These are phyloP conservation scores for Pseudolaguvia tuberculata DNA, from an alignment of 2,113 vertebrate species.

Conservation along the genomic window DNA sequence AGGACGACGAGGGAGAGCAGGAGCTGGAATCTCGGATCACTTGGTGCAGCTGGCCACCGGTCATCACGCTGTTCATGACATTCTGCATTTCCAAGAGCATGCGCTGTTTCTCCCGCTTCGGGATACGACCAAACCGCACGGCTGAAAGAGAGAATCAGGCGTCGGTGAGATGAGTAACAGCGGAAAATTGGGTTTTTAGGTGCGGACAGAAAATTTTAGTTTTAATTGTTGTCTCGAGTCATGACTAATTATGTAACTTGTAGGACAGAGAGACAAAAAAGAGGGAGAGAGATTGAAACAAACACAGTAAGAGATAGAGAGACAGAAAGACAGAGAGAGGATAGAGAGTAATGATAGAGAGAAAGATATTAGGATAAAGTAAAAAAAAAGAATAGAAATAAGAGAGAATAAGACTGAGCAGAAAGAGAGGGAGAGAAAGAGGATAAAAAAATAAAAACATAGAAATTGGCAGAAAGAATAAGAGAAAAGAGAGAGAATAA, in stretches of 20 bases:
- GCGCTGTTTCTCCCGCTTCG: constrained; percentile 94
- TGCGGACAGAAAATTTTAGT: background rate
- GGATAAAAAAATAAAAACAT: no score
- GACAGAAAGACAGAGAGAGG: no score
- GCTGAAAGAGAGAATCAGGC: constrained; percentile 65
- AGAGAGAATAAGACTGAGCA: no score
- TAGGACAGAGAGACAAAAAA: background rate
- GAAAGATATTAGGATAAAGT: no score
- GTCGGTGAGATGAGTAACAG: background rate
- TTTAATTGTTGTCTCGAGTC: background rate
- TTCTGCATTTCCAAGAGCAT: constrained; percentile 99
- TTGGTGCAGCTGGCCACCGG: constrained; percentile 67
- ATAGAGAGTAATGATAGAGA: no score
- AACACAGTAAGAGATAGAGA: no score
- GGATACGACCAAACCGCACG: constrained; percentile 95
- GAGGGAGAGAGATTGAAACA: no score
- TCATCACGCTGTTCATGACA: constrained; percentile 98
- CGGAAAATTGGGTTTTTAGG: background rate
- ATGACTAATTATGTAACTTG: background rate
- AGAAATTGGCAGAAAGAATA: no score
- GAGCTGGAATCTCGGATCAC: constrained; percentile 67
- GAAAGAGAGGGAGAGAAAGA: no score
- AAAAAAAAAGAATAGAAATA: no score
- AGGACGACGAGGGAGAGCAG: constrained; percentile 52
- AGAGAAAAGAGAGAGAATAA: no score